A percentile compares a stretch with the other conserved stretches of the same genome.
Evolutionary conservation across 2,797 vertebrate species (phyloP).

Genomic region (Myripristis jacobus): DNA sequence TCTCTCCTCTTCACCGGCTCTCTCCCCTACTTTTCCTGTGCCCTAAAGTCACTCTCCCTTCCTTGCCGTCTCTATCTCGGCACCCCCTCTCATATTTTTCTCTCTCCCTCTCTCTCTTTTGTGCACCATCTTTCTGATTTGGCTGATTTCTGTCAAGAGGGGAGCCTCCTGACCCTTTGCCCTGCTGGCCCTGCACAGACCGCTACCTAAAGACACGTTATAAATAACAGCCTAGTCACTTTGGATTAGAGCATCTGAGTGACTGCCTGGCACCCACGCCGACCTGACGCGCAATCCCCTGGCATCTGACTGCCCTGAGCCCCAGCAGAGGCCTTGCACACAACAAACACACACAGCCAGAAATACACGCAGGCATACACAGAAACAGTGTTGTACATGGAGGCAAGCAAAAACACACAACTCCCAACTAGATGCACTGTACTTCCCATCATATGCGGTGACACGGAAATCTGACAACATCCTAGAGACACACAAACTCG

Average conservation of each 20-base stretch:
- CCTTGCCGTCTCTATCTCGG: not conserved
- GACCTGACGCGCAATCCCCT: conserved; percentile 69
- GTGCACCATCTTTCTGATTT: conserved; percentile 17
- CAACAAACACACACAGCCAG: conserved; percentile 27
- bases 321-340: conserved; percentile 39
- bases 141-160: conserved; percentile 47
- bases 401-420: conserved; percentile 10
- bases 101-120: conserved; percentile 7
- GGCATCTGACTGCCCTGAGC: conserved; percentile 57
- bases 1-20: conserved; percentile 11
- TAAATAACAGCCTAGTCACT: conserved; percentile 91
- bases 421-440: conserved; percentile 11
- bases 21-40: too few relatives aligned
- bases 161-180: conserved; percentile 66
- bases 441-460: conserved; percentile 8
- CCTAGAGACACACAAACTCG: not conserved
- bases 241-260: conserved; percentile 89
- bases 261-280: conserved; percentile 84
- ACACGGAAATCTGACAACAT: conserved; percentile 11
- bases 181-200: conserved; percentile 61
- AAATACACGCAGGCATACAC: conserved; percentile 2
- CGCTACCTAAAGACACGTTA: conserved; percentile 88
- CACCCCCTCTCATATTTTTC: conserved; percentile 1
- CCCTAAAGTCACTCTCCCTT: conserved; percentile 4
- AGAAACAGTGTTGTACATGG: not conserved